phyloP scores from a whole-genome alignment of 1,140 invertebrate genomes.

The Drosophila sp. region DNA sequence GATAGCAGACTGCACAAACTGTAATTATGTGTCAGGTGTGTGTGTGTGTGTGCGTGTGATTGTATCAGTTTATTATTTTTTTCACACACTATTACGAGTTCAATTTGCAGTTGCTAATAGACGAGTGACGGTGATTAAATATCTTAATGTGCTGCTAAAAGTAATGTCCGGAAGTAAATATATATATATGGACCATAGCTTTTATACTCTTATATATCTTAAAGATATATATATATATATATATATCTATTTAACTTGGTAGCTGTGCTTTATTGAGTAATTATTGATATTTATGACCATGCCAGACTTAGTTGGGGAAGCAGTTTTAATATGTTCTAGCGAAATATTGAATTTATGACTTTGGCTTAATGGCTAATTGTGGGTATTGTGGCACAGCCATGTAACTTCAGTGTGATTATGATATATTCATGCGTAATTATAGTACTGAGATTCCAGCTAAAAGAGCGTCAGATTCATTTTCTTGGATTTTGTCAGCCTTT shows the following conservation, averaged over 20 bases:
- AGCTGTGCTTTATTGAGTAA: constrained; percentile 56
- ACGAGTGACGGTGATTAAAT: constrained; percentile 53
- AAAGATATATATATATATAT: constrained; percentile 1
- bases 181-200: not conserved
- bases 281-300: constrained; percentile 70
- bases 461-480: not conserved
- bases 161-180: constrained; percentile 9
- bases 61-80: constrained; percentile 50
- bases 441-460: not conserved
- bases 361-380: constrained; percentile 54
- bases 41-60: constrained; percentile 5
- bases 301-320: constrained; percentile 33
- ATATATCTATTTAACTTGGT: not conserved
- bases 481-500: not conserved
- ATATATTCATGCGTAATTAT: not conserved
- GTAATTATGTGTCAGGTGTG: constrained; percentile 14
- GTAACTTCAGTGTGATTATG: constrained; percentile 17
- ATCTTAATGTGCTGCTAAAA: constrained; percentile 48
- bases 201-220: not conserved
- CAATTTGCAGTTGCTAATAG: constrained; percentile 43
- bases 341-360: constrained; percentile 55
- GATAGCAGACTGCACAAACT: constrained; percentile 19
- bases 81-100: constrained; percentile 49
- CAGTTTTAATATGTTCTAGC: constrained; percentile 51
- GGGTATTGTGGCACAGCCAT: not conserved